These are phyloP conservation scores for Ischnus inquisitorius DNA, from an alignment of 2,888 invertebrate genomes.

Conservation along the genomic window DNA sequence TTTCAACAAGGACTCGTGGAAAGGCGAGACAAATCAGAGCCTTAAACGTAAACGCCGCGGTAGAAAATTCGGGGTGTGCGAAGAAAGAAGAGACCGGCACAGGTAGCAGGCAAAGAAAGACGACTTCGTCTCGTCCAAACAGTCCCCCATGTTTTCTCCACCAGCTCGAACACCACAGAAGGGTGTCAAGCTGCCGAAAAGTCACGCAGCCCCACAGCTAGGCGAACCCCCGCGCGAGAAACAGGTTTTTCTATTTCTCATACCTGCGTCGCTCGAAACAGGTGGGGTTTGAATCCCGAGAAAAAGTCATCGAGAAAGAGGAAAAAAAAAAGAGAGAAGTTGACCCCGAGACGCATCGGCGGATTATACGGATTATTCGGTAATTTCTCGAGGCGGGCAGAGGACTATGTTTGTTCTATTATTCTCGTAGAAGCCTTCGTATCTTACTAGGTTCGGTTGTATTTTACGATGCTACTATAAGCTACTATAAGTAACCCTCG, in stretches of 20 bases:
- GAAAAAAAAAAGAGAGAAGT: conserved; percentile 5
- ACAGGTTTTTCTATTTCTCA: conserved; percentile 60
- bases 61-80: not conserved
- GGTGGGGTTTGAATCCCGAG: conserved; percentile 34
- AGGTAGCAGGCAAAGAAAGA: conserved; percentile 23
- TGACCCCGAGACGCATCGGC: conserved; percentile 4
- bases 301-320: conserved; percentile 14
- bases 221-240: conserved; percentile 7
- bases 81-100: not conserved
- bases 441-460: not conserved
- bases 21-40: conserved; percentile 16
- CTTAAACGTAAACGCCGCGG: not conserved
- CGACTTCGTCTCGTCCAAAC: conserved; percentile 9
- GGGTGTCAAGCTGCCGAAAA: conserved; percentile 53
- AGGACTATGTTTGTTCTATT: not conserved
- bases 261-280: conserved; percentile 37
- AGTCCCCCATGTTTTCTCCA: conserved; percentile 18
- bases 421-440: not conserved
- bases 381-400: conserved; percentile 4
- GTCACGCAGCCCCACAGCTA: conserved; percentile 49
- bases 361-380: conserved; percentile 39
- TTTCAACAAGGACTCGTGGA: not conserved
- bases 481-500: not conserved
- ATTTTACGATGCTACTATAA: not conserved
- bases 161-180: conserved; percentile 23